Base-by-base conservation (phyloP, 2,888 invertebrate species). In the Apotomis betuletana region DNA sequence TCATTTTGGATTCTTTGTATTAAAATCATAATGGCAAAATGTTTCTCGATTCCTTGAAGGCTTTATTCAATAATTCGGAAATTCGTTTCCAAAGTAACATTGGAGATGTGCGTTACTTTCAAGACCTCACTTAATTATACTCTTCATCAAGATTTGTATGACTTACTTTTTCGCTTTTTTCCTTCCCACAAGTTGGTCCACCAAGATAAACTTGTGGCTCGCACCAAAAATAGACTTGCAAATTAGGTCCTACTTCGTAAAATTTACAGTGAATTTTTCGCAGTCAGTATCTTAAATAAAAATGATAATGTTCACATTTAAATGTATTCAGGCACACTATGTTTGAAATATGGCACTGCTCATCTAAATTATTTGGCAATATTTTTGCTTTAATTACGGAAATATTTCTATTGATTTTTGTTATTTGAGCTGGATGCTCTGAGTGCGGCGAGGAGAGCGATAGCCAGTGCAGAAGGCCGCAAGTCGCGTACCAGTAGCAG, bases 1-100 rank as follows among this genome's bases (percentile, higher is more conserved):
- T 55, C 44, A 57, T 65, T 64, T 44, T 12, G 44, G 64, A 27
- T 27, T 55, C 27, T 36, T 65, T 55, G 64, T 27, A 44, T 65
- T 46, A 12, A 65, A 55, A 57, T 65, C 55, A 8, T 57, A 55
- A 64, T 54, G 15, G 54, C 27, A 9, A 57, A 44, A 57, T 12
- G 55, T 57, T 57, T 38, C 12, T 44, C 10, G 3, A 57, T 27
- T 44, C 12, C 41, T 46, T 13, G 9, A 13, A 12, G 41, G 36
- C 5, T 61, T 61, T 61, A 12, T 27, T 46, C 41, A 49, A 49
- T 49, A 9, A 49, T 9, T 49, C 9, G 10, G 10, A 49, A 8
- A 9, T 49, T 10, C 5, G 9, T 9, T 49, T 9, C 49, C 9
- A 49, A 49, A 49, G 49, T 10, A 49, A 9, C 9, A 9, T 49